phyloP scores from a whole-genome alignment of 2,113 vertebrate genomes.

The Uria lomvia region DNA sequence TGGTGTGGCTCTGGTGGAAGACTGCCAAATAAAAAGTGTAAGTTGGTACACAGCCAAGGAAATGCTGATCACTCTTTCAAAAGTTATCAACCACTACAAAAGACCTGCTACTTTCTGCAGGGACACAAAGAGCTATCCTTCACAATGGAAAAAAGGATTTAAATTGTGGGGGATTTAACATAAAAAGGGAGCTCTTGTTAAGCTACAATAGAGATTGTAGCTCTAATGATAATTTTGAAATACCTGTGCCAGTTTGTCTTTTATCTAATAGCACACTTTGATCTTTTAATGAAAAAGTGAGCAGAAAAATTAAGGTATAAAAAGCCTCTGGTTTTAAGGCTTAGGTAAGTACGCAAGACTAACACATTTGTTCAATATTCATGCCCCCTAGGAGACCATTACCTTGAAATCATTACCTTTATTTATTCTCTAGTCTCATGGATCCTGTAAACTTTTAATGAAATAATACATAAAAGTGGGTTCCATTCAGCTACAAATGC shows the following conservation, averaged over 20 bases:
- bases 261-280: not conserved
- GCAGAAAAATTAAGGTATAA: conserved; percentile 5
- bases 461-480: conserved; percentile 59
- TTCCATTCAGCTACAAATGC: conserved; percentile 46
- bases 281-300: conserved; percentile 22
- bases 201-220: not conserved
- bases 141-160: not conserved
- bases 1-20: not conserved
- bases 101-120: not conserved
- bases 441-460: conserved; percentile 54
- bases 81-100: not conserved
- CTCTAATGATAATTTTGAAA: conserved; percentile 21
- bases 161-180: not conserved
- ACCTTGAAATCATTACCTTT: conserved; percentile 54
- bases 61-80: not conserved
- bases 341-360: not conserved
- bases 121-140: not conserved
- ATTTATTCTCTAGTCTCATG: conserved; percentile 45
- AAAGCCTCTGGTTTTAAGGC: conserved; percentile 18
- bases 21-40: not conserved
- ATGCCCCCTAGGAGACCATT: conserved; percentile 47
- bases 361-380: conserved; percentile 52
- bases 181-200: not conserved
- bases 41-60: not conserved
- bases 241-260: conserved; percentile 2